Percentiles rank a stretch among this genome's conserved stretches.
phyloP scores from a whole-genome alignment of 64 coral and sea anemone species.

The Montipora foliosa region DNA sequence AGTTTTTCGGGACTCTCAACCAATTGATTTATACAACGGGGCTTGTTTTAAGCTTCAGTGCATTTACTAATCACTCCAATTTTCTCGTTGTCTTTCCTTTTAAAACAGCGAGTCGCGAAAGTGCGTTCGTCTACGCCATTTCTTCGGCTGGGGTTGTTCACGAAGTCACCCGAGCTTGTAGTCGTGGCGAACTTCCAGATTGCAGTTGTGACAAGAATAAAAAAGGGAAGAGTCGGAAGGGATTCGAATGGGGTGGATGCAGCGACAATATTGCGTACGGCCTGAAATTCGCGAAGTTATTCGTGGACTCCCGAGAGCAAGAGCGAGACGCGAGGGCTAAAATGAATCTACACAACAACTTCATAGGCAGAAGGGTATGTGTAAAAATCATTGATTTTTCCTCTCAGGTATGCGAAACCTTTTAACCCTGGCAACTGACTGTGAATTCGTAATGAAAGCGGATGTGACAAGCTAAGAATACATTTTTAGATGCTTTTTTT shows the following conservation, averaged over 20 bases:
- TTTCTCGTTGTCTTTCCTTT: not conserved
- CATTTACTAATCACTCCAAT: not conserved
- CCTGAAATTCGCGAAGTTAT: conserved; percentile 84
- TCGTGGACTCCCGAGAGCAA: conserved; percentile 92
- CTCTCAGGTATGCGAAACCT: too few species aligned
- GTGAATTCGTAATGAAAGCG: too few species aligned
- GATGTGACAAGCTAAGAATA: too few species aligned
- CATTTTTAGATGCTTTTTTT: too few species aligned
- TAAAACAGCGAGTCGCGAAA: conserved; percentile 83
- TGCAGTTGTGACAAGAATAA: conserved; percentile 79
- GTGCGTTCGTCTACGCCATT: conserved; percentile 93
- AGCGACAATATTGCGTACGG: conserved; percentile 95
- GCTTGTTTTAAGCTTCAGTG: conserved; percentile 18
- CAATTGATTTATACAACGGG: not conserved
- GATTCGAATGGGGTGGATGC: conserved; percentile 97
- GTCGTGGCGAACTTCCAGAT: conserved; percentile 81
- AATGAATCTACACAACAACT: conserved; percentile 99
- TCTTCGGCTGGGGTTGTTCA: conserved; percentile 96
- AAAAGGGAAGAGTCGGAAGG: conserved; percentile 72
- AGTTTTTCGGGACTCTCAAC: not conserved
- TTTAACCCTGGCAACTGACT: too few species aligned
- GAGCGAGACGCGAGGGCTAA: conserved; percentile 85
- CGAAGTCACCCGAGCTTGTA: conserved; percentile 92
- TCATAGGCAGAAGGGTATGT: conserved; percentile 92
- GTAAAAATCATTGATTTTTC: not conserved